Evolutionary conservation across 2,113 vertebrate species (phyloP).

Genomic region (Progne subis): DNA sequence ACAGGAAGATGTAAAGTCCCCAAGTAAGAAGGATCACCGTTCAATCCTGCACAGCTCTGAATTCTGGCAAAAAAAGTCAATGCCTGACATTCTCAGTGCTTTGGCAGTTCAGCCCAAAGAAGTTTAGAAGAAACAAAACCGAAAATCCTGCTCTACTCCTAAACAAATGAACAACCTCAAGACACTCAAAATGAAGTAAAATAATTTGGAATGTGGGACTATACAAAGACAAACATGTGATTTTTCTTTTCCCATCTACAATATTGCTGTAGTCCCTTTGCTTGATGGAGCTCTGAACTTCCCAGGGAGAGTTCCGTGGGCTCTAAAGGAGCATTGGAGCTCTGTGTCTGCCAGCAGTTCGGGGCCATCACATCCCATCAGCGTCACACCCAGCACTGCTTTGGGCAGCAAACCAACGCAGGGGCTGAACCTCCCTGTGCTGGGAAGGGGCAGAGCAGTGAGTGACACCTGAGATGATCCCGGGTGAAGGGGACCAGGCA

Average conservation of each 20-base stretch:
- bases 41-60: background rate
- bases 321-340: background rate
- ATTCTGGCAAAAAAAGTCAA: background rate
- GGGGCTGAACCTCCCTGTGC: background rate
- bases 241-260: background rate
- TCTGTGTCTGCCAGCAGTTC: background rate
- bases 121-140: background rate
- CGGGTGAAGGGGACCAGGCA: background rate
- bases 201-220: background rate
- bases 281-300: background rate
- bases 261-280: background rate
- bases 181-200: background rate
- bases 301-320: too few relatives aligned
- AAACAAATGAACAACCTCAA: background rate
- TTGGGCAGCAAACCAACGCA: background rate
- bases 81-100: background rate
- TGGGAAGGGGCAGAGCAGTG: background rate
- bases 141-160: background rate
- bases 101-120: background rate
- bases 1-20: background rate
- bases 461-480: background rate
- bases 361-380: background rate
- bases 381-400: background rate
- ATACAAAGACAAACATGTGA: background rate
- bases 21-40: background rate